Evolutionary conservation across 2,888 invertebrate genomes (phyloP).

Genomic region (Perizoma affinitatum): DNA sequence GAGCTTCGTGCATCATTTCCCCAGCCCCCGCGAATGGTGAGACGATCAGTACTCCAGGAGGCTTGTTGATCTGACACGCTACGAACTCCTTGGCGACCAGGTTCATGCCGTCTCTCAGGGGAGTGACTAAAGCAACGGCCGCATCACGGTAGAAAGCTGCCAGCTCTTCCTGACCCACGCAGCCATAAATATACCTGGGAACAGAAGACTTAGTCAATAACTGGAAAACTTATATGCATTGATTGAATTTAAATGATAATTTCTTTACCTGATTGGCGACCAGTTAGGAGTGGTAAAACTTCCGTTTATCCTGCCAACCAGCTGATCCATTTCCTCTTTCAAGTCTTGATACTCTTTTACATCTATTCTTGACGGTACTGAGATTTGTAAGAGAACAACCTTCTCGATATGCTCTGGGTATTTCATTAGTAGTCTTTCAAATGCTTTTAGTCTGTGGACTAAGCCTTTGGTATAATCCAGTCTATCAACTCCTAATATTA

Average conservation of each 20-base stretch:
- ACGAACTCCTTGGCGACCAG: conserved; percentile 96
- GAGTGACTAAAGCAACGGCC: conserved; percentile 94
- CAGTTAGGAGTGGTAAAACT: conserved; percentile 95
- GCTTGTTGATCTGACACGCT: conserved; percentile 94
- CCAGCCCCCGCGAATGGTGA: conserved; percentile 97
- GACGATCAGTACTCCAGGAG: conserved; percentile 93
- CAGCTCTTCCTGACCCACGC: conserved; percentile 93
- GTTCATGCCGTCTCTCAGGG: conserved; percentile 95
- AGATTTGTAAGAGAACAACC: conserved; percentile 91
- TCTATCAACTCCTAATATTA: conserved; percentile 94
- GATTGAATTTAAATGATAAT: background rate
- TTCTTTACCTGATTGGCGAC: conserved; percentile 90
- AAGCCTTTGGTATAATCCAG: conserved; percentile 96
- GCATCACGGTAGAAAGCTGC: conserved; percentile 95
- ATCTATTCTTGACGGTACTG: conserved; percentile 95
- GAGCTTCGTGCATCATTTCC: conserved; percentile 96
- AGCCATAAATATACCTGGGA: conserved; percentile 91
- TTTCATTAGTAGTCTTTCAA: conserved; percentile 91
- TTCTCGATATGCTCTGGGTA: conserved; percentile 94
- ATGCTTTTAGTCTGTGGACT: conserved; percentile 91
- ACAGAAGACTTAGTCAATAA: conserved; percentile 2
- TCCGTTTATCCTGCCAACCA: conserved; percentile 94
- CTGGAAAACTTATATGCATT: background rate
- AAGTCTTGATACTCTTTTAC: conserved; percentile 95
- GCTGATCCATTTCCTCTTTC: conserved; percentile 95